These are phyloP conservation scores for Melanotaenia duboulayi DNA, from an alignment of 2,113 vertebrate species.

Conservation along the genomic window DNA sequence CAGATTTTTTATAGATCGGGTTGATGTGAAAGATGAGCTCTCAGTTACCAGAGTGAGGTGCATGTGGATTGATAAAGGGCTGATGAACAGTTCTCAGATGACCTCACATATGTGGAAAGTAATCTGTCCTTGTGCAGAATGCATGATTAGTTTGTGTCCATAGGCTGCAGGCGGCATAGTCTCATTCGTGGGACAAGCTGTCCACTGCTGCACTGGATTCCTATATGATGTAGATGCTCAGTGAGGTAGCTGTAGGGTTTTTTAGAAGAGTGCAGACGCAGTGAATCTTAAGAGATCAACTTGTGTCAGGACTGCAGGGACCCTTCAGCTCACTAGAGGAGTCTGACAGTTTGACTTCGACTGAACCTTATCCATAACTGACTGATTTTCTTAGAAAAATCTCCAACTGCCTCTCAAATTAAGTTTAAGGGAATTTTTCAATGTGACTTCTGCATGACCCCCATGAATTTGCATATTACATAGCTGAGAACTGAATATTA, in stretches of 20 bases:
- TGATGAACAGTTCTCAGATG: conserved; percentile 7
- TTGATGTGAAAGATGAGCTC: conserved; percentile 14
- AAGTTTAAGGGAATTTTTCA: conserved; percentile 70
- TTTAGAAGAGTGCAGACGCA: conserved; percentile 48
- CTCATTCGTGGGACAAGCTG: conserved; percentile 55
- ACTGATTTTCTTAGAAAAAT: conserved; percentile 70
- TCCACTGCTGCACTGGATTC: conserved; percentile 22
- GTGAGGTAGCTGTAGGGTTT: conserved; percentile 56
- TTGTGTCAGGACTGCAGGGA: conserved; percentile 67
- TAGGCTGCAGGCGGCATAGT: conserved; percentile 18
- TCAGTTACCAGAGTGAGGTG: neutral
- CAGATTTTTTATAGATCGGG: conserved; percentile 22
- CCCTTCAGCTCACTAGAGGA: conserved; percentile 46
- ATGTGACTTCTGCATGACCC: conserved; percentile 80
- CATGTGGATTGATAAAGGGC: neutral
- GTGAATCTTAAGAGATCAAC: conserved; percentile 67
- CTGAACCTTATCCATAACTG: conserved; percentile 73
- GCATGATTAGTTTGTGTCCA: conserved; percentile 18
- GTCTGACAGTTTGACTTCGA: conserved; percentile 63
- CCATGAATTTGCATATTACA: conserved; percentile 81
- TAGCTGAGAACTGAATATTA: conserved; percentile 82
- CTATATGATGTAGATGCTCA: conserved; percentile 45
- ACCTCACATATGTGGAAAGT: conserved; percentile 5
- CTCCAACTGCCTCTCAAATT: conserved; percentile 73
- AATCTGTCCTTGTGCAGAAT: conserved; percentile 18